A percentile compares a stretch with the other conserved stretches of the same genome.
Evolutionary conservation across 1,140 invertebrate genomes (phyloP).

Genomic region (Psilanteris sp.): DNA sequence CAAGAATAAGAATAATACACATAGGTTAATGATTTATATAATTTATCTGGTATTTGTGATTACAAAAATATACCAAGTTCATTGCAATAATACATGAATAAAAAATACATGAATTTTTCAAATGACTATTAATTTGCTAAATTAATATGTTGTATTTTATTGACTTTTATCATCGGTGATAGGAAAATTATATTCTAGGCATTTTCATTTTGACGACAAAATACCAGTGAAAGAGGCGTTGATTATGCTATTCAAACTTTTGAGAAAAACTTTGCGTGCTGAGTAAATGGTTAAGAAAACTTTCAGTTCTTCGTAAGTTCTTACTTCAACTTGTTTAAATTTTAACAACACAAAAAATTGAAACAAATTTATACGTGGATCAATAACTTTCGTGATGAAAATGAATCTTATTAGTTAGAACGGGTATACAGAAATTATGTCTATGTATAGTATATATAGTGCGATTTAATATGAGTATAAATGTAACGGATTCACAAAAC

Average conservation of each 20-base stretch:
- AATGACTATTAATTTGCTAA: too few relatives aligned
- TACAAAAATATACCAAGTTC: too few relatives aligned
- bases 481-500: constrained; percentile 47
- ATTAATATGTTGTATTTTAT: too few relatives aligned
- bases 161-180: too few relatives aligned
- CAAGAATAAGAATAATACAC: too few relatives aligned
- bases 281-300: constrained; percentile 42
- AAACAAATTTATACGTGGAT: neutral
- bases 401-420: neutral
- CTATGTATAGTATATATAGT: constrained; percentile 11
- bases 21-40: too few relatives aligned
- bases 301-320: constrained; percentile 5
- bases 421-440: constrained; percentile 3
- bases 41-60: too few relatives aligned
- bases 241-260: constrained; percentile 43
- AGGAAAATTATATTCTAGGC: constrained; percentile 27
- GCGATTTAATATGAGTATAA: constrained; percentile 36
- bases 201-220: neutral
- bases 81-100: too few relatives aligned
- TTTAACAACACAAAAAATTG: neutral
- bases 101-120: too few relatives aligned
- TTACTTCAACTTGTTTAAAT: constrained; percentile 21
- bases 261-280: constrained; percentile 9
- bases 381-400: constrained; percentile 6
- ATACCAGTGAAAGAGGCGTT: constrained; percentile 37